These are phyloP conservation scores for Nothoprocta perdicaria DNA, from an alignment of 2,113 vertebrate genomes.

Conservation along the genomic window DNA sequence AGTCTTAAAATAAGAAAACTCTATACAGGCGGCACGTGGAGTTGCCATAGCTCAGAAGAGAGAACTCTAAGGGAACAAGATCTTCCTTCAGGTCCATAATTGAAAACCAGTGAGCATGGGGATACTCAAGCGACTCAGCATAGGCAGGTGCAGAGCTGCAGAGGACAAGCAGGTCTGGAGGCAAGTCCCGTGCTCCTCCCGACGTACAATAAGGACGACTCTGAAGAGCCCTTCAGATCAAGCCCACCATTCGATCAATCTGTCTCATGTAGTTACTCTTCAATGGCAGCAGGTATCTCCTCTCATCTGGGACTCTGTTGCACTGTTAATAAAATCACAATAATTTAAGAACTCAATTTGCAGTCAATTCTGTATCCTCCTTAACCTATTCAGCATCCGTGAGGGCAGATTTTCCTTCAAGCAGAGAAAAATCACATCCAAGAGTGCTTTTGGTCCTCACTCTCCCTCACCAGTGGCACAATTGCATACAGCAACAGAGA, in stretches of 20 bases:
- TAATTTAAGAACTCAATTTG: background rate
- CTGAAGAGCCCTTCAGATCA: slow-evolving; percentile 79
- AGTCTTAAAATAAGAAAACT: background rate
- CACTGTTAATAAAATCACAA: slow-evolving; percentile 77
- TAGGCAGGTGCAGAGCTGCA: slow-evolving; percentile 10
- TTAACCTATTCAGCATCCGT: background rate
- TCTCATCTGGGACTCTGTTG: slow-evolving; percentile 90
- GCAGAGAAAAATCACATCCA: background rate
- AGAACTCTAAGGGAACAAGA: background rate
- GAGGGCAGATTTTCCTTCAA: background rate
- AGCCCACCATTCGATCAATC: slow-evolving; percentile 97
- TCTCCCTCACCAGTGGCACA: background rate
- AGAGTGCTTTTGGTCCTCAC: rapidly evolving
- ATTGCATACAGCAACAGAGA: background rate
- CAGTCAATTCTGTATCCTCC: background rate
- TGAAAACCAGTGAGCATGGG: slow-evolving; percentile 2
- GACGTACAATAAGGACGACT: rapidly evolving
- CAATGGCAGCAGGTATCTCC: slow-evolving; percentile 88
- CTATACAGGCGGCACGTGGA: background rate
- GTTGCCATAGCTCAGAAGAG: background rate
- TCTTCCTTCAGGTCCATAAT: background rate
- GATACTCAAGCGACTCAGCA: slow-evolving; percentile 23
- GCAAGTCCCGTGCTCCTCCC: background rate
- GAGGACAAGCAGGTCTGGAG: background rate
- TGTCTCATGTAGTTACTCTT: slow-evolving; percentile 98